Percentiles rank a stretch among this genome's conserved stretches.
Conservation (phyloP, 53 echinoderm and acorn worm genomes). For the Echinometra lucunter region DNA sequence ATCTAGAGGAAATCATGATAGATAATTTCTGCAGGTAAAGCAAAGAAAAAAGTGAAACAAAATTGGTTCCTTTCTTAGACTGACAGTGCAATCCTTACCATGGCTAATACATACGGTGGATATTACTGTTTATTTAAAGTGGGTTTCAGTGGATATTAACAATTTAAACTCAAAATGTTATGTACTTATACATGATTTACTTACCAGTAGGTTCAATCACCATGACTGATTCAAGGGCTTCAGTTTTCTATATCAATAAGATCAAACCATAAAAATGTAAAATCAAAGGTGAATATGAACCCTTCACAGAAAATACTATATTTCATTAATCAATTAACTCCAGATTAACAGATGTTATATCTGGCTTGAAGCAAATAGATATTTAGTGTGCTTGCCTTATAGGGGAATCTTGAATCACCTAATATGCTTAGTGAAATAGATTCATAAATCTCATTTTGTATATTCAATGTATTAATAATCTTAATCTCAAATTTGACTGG, state of each 20-base stretch:
- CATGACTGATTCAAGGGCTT: conserved; percentile 73
- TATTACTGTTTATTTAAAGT: neutral
- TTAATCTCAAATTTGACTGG: neutral
- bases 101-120: neutral
- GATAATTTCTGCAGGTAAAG: neutral
- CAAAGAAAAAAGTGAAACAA: neutral
- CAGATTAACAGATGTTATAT: no score
- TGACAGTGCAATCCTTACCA: neutral
- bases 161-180: neutral
- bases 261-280: neutral
- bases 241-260: conserved; percentile 64
- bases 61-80: neutral
- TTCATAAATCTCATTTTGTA: neutral
- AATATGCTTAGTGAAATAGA: neutral
- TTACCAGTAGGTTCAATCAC: conserved; percentile 75
- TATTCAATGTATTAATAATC: neutral
- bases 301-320: no score
- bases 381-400: no score
- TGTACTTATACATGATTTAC: neutral
- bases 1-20: neutral
- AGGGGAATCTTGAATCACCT: neutral
- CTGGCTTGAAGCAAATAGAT: no score
- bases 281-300: no score
- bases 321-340: no score
- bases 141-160: neutral